Conservation (phyloP, 1,140 invertebrate species). For the Plodia interpunctella region DNA sequence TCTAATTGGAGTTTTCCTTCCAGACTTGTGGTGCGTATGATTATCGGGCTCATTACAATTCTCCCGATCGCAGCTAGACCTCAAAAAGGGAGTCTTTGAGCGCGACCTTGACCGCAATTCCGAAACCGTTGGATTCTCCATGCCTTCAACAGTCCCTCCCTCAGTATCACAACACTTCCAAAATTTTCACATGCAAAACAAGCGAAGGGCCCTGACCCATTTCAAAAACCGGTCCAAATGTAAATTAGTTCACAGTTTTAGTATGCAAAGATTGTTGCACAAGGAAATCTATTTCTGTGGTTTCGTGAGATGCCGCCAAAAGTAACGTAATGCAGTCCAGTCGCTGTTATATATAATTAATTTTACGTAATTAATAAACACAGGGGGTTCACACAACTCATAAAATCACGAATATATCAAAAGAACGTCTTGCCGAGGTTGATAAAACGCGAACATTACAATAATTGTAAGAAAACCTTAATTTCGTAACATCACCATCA, state of each 20-base stretch:
- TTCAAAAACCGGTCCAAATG: constrained; percentile 33
- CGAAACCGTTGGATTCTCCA: constrained; percentile 62
- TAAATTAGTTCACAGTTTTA: constrained; percentile 48
- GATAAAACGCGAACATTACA: constrained; percentile 17
- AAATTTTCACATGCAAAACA: constrained; percentile 33
- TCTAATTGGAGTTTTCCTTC: constrained; percentile 69
- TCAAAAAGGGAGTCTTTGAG: constrained; percentile 80
- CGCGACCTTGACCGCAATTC: constrained; percentile 78
- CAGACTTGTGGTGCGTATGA: constrained; percentile 70
- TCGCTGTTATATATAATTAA: background rate
- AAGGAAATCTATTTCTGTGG: constrained; percentile 74
- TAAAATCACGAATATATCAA: background rate
- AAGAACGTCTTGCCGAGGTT: background rate
- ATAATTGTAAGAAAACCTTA: constrained; percentile 30
- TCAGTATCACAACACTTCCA: constrained; percentile 26
- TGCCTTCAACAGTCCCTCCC: constrained; percentile 30
- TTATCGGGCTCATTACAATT: constrained; percentile 71
- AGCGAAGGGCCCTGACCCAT: constrained; percentile 30
- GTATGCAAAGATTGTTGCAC: constrained; percentile 61
- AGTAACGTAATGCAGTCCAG: constrained; percentile 41
- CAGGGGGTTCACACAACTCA: background rate
- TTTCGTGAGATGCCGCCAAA: constrained; percentile 68
- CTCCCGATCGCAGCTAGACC: constrained; percentile 76
- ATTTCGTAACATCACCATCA: constrained; percentile 55
- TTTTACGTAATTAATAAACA: background rate